These are phyloP conservation scores for Condylostylus longicornis DNA, from an alignment of 1,140 invertebrate species.

Conservation along the genomic window DNA sequence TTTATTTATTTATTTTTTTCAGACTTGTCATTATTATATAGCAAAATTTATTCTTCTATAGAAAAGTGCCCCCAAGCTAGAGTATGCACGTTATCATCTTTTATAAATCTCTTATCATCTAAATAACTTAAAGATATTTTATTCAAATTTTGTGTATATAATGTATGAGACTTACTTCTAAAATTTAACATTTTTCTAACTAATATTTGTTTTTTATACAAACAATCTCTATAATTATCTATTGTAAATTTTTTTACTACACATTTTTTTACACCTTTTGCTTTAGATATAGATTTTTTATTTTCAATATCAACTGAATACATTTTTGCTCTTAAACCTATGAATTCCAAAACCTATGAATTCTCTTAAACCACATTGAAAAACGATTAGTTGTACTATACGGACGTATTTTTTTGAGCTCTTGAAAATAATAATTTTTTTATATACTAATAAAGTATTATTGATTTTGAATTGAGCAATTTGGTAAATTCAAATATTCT, in stretches of 20 bases:
- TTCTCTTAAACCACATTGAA: too few species aligned
- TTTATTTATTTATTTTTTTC: too few species aligned
- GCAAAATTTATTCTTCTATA: too few species aligned
- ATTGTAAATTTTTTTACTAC: conserved; percentile 10
- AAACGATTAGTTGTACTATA: too few species aligned
- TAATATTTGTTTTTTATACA: conserved; percentile 12
- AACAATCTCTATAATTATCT: conserved; percentile 13
- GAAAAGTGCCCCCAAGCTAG: conserved; percentile 9
- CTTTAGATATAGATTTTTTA: conserved; percentile 8
- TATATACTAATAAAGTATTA: too few species aligned
- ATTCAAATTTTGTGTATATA: conserved; percentile 16
- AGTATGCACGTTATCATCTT: conserved; percentile 4
- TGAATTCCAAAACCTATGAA: too few species aligned
- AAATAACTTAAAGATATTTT: conserved; percentile 12
- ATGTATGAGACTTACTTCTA: conserved; percentile 14
- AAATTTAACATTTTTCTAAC: conserved; percentile 12
- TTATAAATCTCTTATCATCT: conserved; percentile 11
- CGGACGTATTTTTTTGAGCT: too few species aligned
- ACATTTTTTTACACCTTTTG: conserved; percentile 12
- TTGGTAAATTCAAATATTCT: too few species aligned
- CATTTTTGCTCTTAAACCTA: conserved; percentile 19
- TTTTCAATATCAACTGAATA: conserved; percentile 3
- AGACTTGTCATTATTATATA: too few species aligned
- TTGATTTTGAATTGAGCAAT: too few species aligned
- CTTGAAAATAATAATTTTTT: too few species aligned